Base-by-base conservation (phyloP, 2,113 vertebrate genomes). In the Brachyistius frenatus region DNA sequence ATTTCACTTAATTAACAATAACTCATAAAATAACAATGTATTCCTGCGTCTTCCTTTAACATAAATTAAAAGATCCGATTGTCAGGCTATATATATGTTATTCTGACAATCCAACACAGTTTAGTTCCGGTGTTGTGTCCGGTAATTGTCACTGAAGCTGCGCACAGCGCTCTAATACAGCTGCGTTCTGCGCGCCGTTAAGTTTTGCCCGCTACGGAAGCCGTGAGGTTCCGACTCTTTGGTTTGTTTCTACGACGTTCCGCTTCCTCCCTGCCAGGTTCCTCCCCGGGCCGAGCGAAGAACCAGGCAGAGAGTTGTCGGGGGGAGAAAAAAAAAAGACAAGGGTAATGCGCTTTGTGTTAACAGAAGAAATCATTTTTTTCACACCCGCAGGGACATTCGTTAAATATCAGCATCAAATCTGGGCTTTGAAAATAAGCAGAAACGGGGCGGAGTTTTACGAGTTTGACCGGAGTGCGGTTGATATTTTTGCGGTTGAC, bases 211-310 rank as follows among this genome's bases (percentile, higher is more conserved):
- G 5, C 79, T 82, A 89, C 86, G 88, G 88, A 77, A 79, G 78
- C 85, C 81, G 78, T 0, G 44, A 49, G 7, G 80, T 41, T 66
- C 41, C 3, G 32, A 64, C 11, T 58, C 55, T 52, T 53, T 41
- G 1, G 6, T 49, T 61, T 37, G 39, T 35, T 66, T 69, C 58
- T 52, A 58, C 76, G 63, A 76, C 37, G 55, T 89, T 90, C 85
- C 89, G 88, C 82, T 92, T 92, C 89, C 89, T 84, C 57, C 67
- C 30, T 7, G 41, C 46, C 62, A 63, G 66, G 78, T 81, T 87
- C 86, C 79, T 84, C 84, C 80, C 76, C 50, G 75, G 61, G 52
- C 37, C 37, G 35, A 71, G 33, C 8, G 9, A 33, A 66, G 41
- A 60, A 5, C 52, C 54, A 47, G 53, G 2, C 63, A 15, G 78